Base-by-base conservation (phyloP, 2,888 invertebrate species). In the Romanomermis culicivorax region DNA sequence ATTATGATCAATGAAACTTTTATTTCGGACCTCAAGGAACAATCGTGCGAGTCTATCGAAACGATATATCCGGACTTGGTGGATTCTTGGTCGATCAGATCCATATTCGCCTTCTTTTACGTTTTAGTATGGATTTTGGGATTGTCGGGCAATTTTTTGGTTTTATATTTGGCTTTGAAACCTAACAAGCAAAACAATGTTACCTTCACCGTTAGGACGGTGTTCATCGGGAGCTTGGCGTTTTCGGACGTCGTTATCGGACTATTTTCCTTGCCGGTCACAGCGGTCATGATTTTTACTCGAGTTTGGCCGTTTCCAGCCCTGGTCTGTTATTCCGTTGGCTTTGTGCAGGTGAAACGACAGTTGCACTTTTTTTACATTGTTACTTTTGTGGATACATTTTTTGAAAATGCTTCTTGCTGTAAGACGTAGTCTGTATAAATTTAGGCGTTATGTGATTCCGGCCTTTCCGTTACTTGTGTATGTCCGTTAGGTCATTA, bases 271-370 rank as follows among this genome's bases (percentile, higher is more conserved):
- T 59, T 66, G 49, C 66, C 66, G 2, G 60, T 65, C 50, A 67
- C 66, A 1, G 66, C 65, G 1, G 58, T 66, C 23, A 59, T 61
- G 2, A 65, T 63, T 14, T 66, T 67, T 55, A 58, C 63, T 0
- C 58, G 66, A 17, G 61, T 60, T 51, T 66, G 66, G 66, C 59
- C 65, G 14, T 67, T 66, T 52, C 64, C 65, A 2, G 50, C 56
- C 1, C 54, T 63, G 25, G 61, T 64, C 48, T 66, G 66, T 56
- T 64, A 64, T 29, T 51, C 64, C 26, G 63, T 64, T 43, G 65
- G 64, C 17, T 62, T 66, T 20, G 64, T 66, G 50, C 65, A 65
- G 59, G 30, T 54, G 26, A 25, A n/a, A 25, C 24, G 29, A 1
- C n/a, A n/a, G n/a, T 45, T 11, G 20, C 24, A 2, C 24, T 1